Evolutionary conservation across 2,797 vertebrate species (phyloP).

Genomic region (Megalops cyprinoides): DNA sequence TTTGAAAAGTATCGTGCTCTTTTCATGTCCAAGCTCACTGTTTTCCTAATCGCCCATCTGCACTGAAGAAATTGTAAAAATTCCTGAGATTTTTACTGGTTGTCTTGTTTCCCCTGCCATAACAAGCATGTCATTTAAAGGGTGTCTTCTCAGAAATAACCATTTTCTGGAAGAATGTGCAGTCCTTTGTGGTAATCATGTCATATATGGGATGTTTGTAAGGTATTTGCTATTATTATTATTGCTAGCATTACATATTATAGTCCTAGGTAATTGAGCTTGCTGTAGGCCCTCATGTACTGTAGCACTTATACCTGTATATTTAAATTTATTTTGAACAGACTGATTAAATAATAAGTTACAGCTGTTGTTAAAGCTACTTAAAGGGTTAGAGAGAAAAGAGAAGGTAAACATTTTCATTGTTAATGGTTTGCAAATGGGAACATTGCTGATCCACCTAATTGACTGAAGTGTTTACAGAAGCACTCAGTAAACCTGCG

Average conservation of each 20-base stretch:
- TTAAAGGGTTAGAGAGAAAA: conserved; percentile 20
- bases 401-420: conserved; percentile 1
- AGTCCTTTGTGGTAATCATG: neutral
- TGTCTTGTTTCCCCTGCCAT: conserved; percentile 52
- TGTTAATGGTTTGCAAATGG: neutral
- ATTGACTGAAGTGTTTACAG: conserved; percentile 31
- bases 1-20: conserved; percentile 62
- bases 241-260: neutral
- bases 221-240: neutral
- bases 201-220: neutral
- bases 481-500: conserved; percentile 15
- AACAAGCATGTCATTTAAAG: conserved; percentile 61
- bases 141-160: neutral
- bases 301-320: too few relatives aligned
- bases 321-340: too few relatives aligned
- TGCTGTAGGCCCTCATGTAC: too few relatives aligned
- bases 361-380: neutral
- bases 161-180: neutral
- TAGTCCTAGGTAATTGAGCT: too few relatives aligned
- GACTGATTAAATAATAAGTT: neutral
- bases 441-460: conserved; percentile 11
- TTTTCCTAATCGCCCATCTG: conserved; percentile 68
- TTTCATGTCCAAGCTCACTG: conserved; percentile 61
- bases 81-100: conserved; percentile 56
- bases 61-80: conserved; percentile 56